A percentile compares a stretch with the other conserved stretches of the same genome.
Evolutionary conservation across 2,113 vertebrate species (phyloP).

Genomic region (Enhydra lutris): DNA sequence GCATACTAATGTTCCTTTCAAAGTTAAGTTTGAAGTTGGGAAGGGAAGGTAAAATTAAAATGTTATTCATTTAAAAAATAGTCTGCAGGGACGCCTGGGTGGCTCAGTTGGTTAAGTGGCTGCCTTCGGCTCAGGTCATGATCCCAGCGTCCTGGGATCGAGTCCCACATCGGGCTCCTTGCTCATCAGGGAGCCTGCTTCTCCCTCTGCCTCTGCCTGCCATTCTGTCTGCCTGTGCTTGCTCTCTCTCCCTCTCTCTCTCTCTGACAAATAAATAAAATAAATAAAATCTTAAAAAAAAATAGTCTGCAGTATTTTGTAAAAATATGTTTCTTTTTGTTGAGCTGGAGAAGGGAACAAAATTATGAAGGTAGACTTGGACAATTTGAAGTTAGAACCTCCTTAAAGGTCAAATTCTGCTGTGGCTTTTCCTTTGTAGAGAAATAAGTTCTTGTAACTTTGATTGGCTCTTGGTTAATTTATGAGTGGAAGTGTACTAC

Average conservation of each 20-base stretch:
- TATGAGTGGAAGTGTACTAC: neutral
- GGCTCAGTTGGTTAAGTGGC: no score
- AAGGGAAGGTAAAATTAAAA: neutral
- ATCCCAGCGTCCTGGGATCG: no score
- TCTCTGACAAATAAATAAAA: no score
- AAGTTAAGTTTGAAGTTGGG: constrained; percentile 1
- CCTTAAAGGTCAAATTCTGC: neutral
- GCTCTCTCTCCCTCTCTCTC: no score
- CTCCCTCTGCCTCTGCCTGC: no score
- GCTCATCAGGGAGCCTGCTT: no score
- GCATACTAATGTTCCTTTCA: neutral
- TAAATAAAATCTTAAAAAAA: no score
- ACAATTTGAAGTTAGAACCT: neutral
- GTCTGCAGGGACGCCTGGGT: no score
- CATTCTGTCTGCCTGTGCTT: no score
- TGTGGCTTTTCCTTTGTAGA: neutral
- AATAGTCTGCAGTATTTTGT: neutral
- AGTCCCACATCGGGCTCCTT: no score
- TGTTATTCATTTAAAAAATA: constrained; percentile 3
- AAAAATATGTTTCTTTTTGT: neutral
- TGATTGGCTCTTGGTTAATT: neutral
- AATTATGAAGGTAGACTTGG: neutral
- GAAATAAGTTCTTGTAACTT: neutral
- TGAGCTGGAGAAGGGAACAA: neutral
- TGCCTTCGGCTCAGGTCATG: no score